Evolutionary conservation across 2,113 vertebrate genomes (phyloP).

Genomic region (Corvus cornix): DNA sequence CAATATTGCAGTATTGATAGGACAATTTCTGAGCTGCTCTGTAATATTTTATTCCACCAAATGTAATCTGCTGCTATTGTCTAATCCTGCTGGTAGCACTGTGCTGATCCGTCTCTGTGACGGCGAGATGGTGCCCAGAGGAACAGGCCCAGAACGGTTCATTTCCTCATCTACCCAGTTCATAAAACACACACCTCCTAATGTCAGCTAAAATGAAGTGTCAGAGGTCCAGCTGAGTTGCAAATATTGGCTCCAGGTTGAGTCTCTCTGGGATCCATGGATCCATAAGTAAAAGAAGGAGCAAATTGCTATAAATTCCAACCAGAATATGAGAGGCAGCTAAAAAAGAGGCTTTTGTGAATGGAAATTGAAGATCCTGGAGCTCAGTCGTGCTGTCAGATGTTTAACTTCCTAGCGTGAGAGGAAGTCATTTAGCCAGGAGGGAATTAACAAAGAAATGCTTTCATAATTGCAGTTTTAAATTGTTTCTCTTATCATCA

Average conservation of each 20-base stretch:
- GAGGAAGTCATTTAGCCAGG: conserved; percentile 26
- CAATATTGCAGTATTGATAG: not conserved
- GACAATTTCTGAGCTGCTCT: not conserved
- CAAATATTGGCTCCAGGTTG: not conserved
- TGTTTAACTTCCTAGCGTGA: conserved; percentile 44
- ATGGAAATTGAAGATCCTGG: not conserved
- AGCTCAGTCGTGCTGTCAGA: conserved; percentile 5
- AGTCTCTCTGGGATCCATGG: not conserved
- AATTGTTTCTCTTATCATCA: conserved; percentile 32
- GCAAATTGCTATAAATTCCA: not conserved
- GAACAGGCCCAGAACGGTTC: not conserved
- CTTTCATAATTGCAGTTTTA: conserved; percentile 39
- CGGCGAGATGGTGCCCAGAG: not conserved
- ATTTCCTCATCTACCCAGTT: not conserved
- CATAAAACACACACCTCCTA: not conserved
- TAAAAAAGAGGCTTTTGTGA: not conserved
- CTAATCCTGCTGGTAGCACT: not conserved
- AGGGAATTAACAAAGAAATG: conserved; percentile 41
- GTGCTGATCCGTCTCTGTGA: not conserved
- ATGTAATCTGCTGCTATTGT: not conserved
- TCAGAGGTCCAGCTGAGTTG: not conserved
- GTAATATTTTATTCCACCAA: not conserved
- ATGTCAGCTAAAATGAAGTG: not conserved
- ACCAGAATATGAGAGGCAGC: not conserved
- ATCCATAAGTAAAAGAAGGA: not conserved